Evolutionary conservation across 2,888 invertebrate genomes (phyloP), one percentile per base, ranked within the genome.

Genomic region (Tromatobia lineatoria): DNA sequence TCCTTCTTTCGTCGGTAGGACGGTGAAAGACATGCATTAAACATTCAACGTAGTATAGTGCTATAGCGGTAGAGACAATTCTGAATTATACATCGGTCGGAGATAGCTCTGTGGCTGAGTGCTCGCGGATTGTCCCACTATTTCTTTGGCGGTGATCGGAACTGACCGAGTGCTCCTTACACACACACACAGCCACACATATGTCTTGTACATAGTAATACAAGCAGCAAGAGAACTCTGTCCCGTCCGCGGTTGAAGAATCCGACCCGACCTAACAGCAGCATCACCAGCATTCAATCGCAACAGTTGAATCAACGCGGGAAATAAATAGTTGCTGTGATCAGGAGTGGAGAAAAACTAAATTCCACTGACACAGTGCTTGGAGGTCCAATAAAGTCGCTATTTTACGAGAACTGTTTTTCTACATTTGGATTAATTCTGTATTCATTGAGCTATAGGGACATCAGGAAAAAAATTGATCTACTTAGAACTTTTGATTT

Each of bases 31-130:
- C 90, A 92, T 93, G 92, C 91, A 93, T 93, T 92, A 93, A 93
- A 93, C 92, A 93, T 92, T 88, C 86, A 84, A 88, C 86, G 90
- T 90, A 89, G 88, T 29, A 10, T 69, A 42, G 18, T 38, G 38
- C 64, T 54, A 67, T 34, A 70, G 42, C 54, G 25, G 45, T 52
- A 64, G 50, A 77, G 87, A 91, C 92, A 91, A 92, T 92, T 92
- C 90, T 92, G 91, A 92, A 92, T 92, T 92, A 91, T 91, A 92
- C 92, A 92, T 91, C 88, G 88, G 77, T 71, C 85, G 82, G 80
- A 85, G 90, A 91, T 91, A 88, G 88, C 87, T 88, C 82, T 70
- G 64, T 47, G 83, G 80, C 86, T 87, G 88, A 90, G 90, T 89
- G 87, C 85, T 86, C 87, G 83, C 82, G 89, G 89, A 91, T 91